Conservation (phyloP, 2,888 invertebrate genomes). For the Elmis aenea region DNA sequence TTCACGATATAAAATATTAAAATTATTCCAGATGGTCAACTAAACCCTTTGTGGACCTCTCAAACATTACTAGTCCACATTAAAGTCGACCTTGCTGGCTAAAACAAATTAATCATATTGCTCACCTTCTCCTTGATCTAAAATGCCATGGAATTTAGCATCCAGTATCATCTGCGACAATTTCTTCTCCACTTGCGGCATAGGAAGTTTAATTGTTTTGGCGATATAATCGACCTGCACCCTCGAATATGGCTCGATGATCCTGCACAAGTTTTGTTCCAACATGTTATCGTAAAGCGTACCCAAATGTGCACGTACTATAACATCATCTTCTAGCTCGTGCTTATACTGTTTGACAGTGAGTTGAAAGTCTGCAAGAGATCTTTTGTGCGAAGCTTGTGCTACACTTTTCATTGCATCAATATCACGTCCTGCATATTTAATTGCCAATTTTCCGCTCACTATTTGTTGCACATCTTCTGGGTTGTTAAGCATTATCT, state of each 20-base stretch:
- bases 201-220: constrained; percentile 81
- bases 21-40: too few relatives aligned
- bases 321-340: constrained; percentile 92
- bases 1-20: too few relatives aligned
- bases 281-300: constrained; percentile 97
- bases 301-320: constrained; percentile 94
- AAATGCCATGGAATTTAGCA: constrained; percentile 92
- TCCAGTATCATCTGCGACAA: constrained; percentile 99
- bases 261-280: constrained; percentile 97
- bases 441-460: constrained; percentile 94
- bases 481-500: constrained; percentile 96
- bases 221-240: constrained; percentile 94
- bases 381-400: constrained; percentile 92
- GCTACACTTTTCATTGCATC: constrained; percentile 99
- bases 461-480: constrained; percentile 95
- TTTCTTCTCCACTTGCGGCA: constrained; percentile 94
- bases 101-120: too few relatives aligned
- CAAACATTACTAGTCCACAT: too few relatives aligned
- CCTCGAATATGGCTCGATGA: constrained; percentile 97
- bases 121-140: constrained; percentile 96
- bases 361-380: constrained; percentile 92
- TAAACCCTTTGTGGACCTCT: too few relatives aligned
- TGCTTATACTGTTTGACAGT: constrained; percentile 80
- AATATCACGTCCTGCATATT: constrained; percentile 91
- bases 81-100: too few relatives aligned